Conservation (phyloP, 2,888 invertebrate species). For the Hirtodrosophila alboralis region DNA sequence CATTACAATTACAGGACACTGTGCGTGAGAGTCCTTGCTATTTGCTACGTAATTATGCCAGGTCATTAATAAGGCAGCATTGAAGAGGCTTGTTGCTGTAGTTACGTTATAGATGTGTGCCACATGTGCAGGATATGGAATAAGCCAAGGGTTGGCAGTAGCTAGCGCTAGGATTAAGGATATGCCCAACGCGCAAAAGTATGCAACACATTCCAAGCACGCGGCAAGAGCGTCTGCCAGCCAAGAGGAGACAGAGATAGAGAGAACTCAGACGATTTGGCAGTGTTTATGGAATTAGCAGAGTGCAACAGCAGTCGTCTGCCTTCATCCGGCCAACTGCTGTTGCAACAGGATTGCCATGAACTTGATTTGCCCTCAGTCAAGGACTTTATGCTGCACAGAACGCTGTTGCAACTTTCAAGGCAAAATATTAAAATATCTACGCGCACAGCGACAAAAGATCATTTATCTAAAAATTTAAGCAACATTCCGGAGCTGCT, state of each 20-base stretch:
- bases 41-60: conserved; percentile 54
- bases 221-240: conserved; percentile 15
- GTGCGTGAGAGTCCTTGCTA: conserved; percentile 10
- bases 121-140: conserved; percentile 20
- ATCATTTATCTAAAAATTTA: conserved; percentile 72
- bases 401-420: conserved; percentile 42
- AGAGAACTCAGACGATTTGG: conserved; percentile 66
- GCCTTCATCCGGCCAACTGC: too few species aligned
- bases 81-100: conserved; percentile 26
- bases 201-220: conserved; percentile 54
- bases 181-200: conserved; percentile 33
- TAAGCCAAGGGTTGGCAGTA: not conserved
- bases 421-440: conserved; percentile 77
- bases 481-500: conserved; percentile 38
- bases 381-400: conserved; percentile 79
- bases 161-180: conserved; percentile 34
- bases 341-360: conserved; percentile 56
- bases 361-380: conserved; percentile 83
- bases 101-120: conserved; percentile 38
- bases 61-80: conserved; percentile 68
- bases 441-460: conserved; percentile 68
- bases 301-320: conserved; percentile 52
- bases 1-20: conserved; percentile 4
- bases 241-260: conserved; percentile 2
- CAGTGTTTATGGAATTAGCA: conserved; percentile 80